A percentile compares a stretch with the other conserved stretches of the same genome.
phyloP scores from a whole-genome alignment of 2,797 vertebrate genomes.

The Nasua narica region DNA sequence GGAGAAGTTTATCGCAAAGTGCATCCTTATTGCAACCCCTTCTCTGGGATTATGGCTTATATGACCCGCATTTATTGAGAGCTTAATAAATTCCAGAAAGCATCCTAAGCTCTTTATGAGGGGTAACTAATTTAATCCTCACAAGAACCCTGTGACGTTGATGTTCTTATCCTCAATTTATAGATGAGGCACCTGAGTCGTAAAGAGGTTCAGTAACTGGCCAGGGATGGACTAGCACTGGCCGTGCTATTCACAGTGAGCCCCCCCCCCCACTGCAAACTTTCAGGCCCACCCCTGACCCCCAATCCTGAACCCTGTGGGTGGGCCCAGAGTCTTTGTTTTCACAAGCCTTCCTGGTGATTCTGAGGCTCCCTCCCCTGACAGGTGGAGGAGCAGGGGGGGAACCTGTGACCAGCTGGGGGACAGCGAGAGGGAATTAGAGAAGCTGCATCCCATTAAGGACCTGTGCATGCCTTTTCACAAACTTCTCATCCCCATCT shows the following conservation, averaged over 20 bases:
- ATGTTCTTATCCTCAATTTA: background rate
- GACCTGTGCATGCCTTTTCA: background rate
- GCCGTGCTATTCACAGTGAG: background rate
- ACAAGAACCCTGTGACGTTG: background rate
- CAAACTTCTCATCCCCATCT: background rate
- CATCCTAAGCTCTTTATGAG: background rate
- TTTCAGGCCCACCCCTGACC: background rate
- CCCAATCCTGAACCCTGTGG: background rate
- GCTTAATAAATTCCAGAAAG: background rate
- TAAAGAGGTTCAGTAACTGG: background rate
- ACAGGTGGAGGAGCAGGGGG: background rate
- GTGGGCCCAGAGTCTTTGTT: background rate
- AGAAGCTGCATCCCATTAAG: accelerated
- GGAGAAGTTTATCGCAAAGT: background rate
- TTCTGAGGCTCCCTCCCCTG: background rate
- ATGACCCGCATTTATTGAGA: background rate
- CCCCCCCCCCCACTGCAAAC: background rate
- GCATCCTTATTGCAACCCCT: background rate
- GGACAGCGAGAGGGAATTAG: background rate
- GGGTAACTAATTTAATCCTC: background rate
- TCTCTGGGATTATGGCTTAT: background rate
- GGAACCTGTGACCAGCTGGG: background rate
- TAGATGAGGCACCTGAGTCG: background rate
- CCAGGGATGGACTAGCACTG: background rate
- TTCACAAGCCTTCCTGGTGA: background rate